A percentile compares a stretch with the other conserved stretches of the same genome.
These are phyloP conservation scores for Pedetes capensis DNA, from an alignment of 2,113 vertebrate genomes.

Conservation along the genomic window DNA sequence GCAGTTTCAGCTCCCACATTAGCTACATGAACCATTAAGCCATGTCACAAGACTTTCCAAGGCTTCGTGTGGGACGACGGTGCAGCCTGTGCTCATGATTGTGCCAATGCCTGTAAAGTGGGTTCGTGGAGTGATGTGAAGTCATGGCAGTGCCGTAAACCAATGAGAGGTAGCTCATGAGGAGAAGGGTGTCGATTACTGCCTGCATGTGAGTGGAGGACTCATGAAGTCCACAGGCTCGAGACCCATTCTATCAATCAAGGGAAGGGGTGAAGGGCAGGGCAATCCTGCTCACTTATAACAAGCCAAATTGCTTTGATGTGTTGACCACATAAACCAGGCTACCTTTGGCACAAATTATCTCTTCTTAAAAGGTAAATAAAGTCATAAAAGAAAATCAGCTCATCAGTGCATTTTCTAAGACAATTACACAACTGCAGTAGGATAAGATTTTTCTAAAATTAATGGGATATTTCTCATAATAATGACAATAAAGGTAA, in stretches of 20 bases:
- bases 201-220: fast-evolving
- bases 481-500: not conserved
- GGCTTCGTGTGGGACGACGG: fast-evolving
- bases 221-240: not conserved
- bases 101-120: not conserved
- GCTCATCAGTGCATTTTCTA: not conserved
- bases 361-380: not conserved
- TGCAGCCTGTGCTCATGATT: not conserved
- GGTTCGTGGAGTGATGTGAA: not conserved
- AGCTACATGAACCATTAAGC: not conserved
- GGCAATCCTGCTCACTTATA: too few relatives aligned
- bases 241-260: too few relatives aligned
- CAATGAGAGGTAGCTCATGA: not conserved
- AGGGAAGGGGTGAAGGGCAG: too few relatives aligned
- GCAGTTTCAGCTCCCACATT: not conserved
- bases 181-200: not conserved
- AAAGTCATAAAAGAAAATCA: not conserved
- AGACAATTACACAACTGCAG: not conserved
- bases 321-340: not conserved
- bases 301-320: not conserved
- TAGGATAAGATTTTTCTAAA: not conserved
- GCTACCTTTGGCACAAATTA: not conserved
- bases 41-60: not conserved
- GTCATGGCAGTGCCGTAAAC: not conserved
- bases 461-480: not conserved